phyloP scores from a whole-genome alignment of 37 sponge, comb jelly and placozoan genomes.

The Agelas oroides region DNA sequence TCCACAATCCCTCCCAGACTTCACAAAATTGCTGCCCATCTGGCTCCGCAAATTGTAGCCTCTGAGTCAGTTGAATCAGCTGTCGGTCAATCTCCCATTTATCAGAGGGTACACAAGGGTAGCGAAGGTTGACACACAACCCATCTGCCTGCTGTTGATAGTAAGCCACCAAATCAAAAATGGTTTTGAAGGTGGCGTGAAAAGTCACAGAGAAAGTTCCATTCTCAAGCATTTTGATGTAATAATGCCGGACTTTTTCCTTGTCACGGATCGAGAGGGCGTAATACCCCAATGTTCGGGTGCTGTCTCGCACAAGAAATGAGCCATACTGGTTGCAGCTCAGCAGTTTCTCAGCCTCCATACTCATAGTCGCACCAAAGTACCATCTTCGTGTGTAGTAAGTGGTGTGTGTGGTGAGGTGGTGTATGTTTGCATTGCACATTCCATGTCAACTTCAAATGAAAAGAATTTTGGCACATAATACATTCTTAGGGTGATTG shows the following conservation, averaged over 20 bases:
- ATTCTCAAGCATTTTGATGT: constrained; percentile 83
- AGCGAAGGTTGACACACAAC: constrained; percentile 65
- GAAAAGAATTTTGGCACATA: too few relatives aligned
- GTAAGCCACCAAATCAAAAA: constrained; percentile 81
- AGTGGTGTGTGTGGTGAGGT: constrained; percentile 20
- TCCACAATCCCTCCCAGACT: constrained; percentile 97
- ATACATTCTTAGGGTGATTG: too few relatives aligned
- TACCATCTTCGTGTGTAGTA: constrained; percentile 95
- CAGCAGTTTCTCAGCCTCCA: constrained; percentile 95
- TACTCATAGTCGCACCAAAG: constrained; percentile 89
- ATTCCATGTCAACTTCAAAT: too few relatives aligned
- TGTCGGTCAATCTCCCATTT: constrained; percentile 94
- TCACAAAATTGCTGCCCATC: constrained; percentile 98
- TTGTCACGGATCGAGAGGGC: constrained; percentile 89
- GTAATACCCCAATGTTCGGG: constrained; percentile 91
- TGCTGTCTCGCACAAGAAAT: constrained; percentile 95
- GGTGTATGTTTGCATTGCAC: too few relatives aligned
- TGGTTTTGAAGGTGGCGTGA: constrained; percentile 70
- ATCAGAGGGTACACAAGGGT: constrained; percentile 79
- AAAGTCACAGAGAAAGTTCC: constrained; percentile 89
- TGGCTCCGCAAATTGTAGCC: constrained; percentile 86
- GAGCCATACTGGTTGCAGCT: constrained; percentile 75
- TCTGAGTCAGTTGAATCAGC: constrained; percentile 62
- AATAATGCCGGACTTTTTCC: constrained; percentile 89
- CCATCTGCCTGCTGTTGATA: constrained; percentile 88